phyloP scores from a whole-genome alignment of 1,140 invertebrate species.

The Chlorops oryzae region DNA sequence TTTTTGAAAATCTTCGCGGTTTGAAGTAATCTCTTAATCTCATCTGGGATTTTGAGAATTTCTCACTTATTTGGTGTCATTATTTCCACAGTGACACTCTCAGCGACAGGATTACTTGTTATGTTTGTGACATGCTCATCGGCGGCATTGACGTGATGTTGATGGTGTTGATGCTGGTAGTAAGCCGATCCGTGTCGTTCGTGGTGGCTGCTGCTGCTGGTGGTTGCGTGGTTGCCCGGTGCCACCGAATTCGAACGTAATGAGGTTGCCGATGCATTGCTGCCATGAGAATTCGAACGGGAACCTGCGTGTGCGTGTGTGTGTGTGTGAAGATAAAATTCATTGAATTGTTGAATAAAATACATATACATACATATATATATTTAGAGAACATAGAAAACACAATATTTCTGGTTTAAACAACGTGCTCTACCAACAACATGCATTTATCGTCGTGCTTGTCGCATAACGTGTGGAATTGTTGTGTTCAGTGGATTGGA shows the following conservation, averaged over 20 bases:
- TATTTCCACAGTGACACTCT: slow-evolving; percentile 45
- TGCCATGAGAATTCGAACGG: slow-evolving; percentile 24
- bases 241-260: slow-evolving; percentile 43
- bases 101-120: slow-evolving; percentile 42
- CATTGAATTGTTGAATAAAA: neutral
- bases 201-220: slow-evolving; percentile 13
- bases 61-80: slow-evolving; percentile 35
- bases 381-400: neutral
- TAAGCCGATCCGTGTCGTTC: slow-evolving; percentile 37
- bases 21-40: too few relatives aligned
- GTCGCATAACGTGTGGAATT: too few relatives aligned
- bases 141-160: slow-evolving; percentile 24
- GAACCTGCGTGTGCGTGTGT: too few relatives aligned
- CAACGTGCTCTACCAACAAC: too few relatives aligned
- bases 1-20: too few relatives aligned
- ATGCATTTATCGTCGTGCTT: too few relatives aligned
- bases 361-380: neutral
- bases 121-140: slow-evolving; percentile 39
- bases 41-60: too few relatives aligned
- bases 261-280: slow-evolving; percentile 41
- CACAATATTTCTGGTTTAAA: too few relatives aligned
- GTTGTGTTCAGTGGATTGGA: too few relatives aligned
- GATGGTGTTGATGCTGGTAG: slow-evolving; percentile 16
- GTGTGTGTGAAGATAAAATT: too few relatives aligned
- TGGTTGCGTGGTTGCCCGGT: slow-evolving; percentile 32